These are phyloP conservation scores for Actenoides hombroni DNA, from an alignment of 2,113 vertebrate genomes.

Conservation along the genomic window DNA sequence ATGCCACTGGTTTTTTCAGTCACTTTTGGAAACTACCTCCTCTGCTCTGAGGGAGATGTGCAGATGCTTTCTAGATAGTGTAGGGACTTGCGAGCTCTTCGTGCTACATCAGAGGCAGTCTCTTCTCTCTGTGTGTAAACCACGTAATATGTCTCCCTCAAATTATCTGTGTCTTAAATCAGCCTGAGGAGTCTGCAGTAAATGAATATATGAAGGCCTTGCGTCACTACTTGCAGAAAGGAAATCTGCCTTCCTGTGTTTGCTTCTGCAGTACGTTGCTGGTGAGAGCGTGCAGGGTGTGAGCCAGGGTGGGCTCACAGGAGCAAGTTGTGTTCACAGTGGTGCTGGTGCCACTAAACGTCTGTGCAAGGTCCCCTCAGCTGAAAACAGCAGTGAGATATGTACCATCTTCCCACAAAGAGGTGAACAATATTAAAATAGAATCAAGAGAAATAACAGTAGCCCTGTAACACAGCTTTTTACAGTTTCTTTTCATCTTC, in stretches of 20 bases:
- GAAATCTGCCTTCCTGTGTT: neutral
- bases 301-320: neutral
- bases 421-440: neutral
- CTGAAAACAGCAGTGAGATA: neutral
- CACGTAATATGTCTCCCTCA: neutral
- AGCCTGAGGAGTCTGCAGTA: neutral
- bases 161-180: neutral
- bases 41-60: neutral
- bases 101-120: neutral
- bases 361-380: neutral
- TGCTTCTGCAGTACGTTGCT: neutral
- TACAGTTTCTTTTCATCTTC: neutral
- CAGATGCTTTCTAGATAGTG: neutral
- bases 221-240: neutral
- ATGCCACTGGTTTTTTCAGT: neutral
- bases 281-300: accelerated
- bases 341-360: neutral
- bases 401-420: neutral
- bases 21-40: neutral
- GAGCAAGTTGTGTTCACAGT: neutral
- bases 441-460: neutral
- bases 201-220: neutral
- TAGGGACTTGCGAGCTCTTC: neutral
- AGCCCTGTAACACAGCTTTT: neutral
- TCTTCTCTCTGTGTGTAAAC: neutral